Conservation (phyloP, 2,113 vertebrate species). For the Anhinga anhinga region DNA sequence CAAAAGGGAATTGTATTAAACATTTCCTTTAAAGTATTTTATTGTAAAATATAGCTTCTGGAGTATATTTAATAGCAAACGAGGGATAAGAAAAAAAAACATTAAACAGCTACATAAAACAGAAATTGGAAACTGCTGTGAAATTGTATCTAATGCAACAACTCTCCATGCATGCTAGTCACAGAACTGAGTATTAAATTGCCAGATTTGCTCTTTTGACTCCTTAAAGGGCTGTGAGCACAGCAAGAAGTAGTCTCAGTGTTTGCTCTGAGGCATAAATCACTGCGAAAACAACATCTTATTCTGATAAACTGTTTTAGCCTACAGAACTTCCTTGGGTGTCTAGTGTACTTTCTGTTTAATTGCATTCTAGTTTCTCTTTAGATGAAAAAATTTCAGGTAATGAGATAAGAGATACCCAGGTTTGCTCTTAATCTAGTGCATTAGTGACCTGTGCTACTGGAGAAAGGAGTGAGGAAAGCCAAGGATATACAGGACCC, state of each 20-base stretch:
- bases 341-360: not conserved
- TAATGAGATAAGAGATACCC: not conserved
- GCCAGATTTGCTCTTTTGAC: conserved; percentile 11
- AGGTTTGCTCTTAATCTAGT: not conserved
- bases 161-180: not conserved
- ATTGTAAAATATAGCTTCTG: not conserved
- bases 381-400: not conserved
- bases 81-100: not conserved
- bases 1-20: not conserved
- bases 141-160: conserved; percentile 3
- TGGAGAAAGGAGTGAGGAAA: not conserved
- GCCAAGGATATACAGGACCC: not conserved
- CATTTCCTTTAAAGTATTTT: not conserved
- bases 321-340: not conserved
- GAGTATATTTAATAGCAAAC: not conserved
- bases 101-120: not conserved
- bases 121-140: conserved; percentile 27
- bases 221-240: not conserved
- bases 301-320: not conserved
- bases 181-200: not conserved
- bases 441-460: not conserved
- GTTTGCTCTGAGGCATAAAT: conserved; percentile 4
- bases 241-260: not conserved
- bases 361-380: not conserved
- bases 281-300: conserved; percentile 9